Conservation (phyloP, 2,888 invertebrate species). For the Polymixis lichenea region DNA sequence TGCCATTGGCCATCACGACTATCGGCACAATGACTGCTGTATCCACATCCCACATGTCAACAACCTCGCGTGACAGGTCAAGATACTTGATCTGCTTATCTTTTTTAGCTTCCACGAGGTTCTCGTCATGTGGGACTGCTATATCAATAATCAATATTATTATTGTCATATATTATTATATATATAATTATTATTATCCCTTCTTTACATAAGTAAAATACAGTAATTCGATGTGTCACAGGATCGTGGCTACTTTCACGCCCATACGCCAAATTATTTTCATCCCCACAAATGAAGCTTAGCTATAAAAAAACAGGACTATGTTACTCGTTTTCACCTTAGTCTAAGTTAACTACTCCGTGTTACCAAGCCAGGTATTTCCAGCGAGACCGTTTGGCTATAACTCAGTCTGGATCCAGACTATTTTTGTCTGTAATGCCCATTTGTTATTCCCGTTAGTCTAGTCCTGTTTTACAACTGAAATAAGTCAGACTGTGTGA, state of each 20-base stretch:
- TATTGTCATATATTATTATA: too few species aligned
- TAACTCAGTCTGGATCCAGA: slow-evolving; percentile 54
- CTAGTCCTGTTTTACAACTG: slow-evolving; percentile 45
- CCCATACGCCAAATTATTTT: neutral
- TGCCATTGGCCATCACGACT: too few species aligned
- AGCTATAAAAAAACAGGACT: neutral
- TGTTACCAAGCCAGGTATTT: slow-evolving; percentile 39
- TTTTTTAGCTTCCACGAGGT: too few species aligned
- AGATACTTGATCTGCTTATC: too few species aligned
- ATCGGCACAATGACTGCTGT: too few species aligned
- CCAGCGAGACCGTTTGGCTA: slow-evolving; percentile 46
- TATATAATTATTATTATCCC: too few species aligned
- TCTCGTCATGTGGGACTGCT: too few species aligned
- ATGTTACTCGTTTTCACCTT: neutral
- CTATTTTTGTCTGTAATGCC: slow-evolving; percentile 54
- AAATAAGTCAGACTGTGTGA: slow-evolving; percentile 39
- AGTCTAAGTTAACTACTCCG: slow-evolving; percentile 7
- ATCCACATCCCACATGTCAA: too few species aligned
- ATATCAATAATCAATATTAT: too few species aligned
- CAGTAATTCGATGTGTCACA: neutral
- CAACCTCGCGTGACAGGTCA: too few species aligned
- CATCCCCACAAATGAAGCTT: slow-evolving; percentile 16
- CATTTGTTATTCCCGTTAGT: slow-evolving; percentile 53
- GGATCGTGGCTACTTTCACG: neutral
- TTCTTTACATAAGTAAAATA: too few species aligned